Evolutionary conservation across 1,140 invertebrate genomes (phyloP), one percentile per base, ranked within the genome.

Genomic region (Aphis craccivora): DNA sequence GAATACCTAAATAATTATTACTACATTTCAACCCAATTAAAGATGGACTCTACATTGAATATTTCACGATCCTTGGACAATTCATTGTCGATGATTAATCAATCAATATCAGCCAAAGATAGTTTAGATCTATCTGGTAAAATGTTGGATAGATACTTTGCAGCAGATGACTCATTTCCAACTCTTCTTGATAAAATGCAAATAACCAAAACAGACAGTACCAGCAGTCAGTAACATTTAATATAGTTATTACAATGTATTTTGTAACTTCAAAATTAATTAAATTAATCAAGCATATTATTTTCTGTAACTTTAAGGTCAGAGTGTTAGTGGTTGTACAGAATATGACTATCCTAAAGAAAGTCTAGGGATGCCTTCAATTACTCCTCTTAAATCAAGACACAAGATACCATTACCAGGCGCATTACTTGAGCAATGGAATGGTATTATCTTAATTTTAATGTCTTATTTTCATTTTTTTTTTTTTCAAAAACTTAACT

Each of bases 371-470:
- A 96, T 97, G 53, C 96, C 96, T 94, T 96, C 96, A 94, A 96
- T 97, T 94, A 97, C 97, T 94, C 98, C 98, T 95, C 96, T 99
- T 94, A 97, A 97, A 94, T 97, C 97, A 93, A 95, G 97, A 9
- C 98, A 97, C 94, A 98, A 98, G 96, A 97, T 98, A 81, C 98
- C 98, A 90, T 96, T 99, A 48, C 98, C 99, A 37, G 97, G 97
- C 30, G 98, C 99, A 96, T 97, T 99, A 94, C 96, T 99, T 95
- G 98, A 99, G 95, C 98, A 99, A 95, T 98, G 99, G 96, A 97
- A 97, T 94, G 98, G 98, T 98, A 98, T 97, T 97, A 96, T 97
- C 97, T 94, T n/a, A n/a, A 76, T n/a, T n/a, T 67, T 5, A n/a
- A n/a, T n/a, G 60, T n/a, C 11, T 11, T 25, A 25, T 40, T 40